These are phyloP conservation scores for Apoda limacodes DNA, from an alignment of 2,888 invertebrate species.

Conservation along the genomic window DNA sequence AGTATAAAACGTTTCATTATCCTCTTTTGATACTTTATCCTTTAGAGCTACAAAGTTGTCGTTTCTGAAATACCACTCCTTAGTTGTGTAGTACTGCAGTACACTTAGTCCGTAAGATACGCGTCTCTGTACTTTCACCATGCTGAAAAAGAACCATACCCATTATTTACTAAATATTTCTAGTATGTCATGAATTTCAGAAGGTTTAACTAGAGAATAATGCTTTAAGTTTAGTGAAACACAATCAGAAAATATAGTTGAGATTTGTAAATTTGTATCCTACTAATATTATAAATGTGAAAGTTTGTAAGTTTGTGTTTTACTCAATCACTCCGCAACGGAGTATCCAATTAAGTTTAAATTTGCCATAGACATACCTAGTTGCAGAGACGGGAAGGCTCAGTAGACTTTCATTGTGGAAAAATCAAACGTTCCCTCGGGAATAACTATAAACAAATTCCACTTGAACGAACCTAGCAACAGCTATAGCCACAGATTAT, in stretches of 20 bases:
- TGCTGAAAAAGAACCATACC: slow-evolving; percentile 62
- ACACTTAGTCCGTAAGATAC: slow-evolving; percentile 74
- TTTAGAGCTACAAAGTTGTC: slow-evolving; percentile 69
- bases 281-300: neutral
- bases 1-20: slow-evolving; percentile 74
- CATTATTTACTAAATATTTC: too few relatives aligned
- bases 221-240: too few relatives aligned
- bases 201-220: too few relatives aligned
- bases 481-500: too few relatives aligned
- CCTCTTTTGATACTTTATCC: slow-evolving; percentile 59
- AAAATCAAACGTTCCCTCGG: too few relatives aligned
- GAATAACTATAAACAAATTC: too few relatives aligned
- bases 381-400: too few relatives aligned
- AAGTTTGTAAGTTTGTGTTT: neutral
- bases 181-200: too few relatives aligned
- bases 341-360: neutral
- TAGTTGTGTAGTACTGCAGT: slow-evolving; percentile 84
- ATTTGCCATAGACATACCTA: neutral
- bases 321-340: neutral
- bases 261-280: too few relatives aligned
- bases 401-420: too few relatives aligned
- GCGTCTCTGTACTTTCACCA: slow-evolving; percentile 74
- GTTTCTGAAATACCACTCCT: slow-evolving; percentile 83
- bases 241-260: too few relatives aligned
- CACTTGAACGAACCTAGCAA: too few relatives aligned